phyloP scores from a whole-genome alignment of 2,113 vertebrate genomes.

The Saccopteryx bilineata region DNA sequence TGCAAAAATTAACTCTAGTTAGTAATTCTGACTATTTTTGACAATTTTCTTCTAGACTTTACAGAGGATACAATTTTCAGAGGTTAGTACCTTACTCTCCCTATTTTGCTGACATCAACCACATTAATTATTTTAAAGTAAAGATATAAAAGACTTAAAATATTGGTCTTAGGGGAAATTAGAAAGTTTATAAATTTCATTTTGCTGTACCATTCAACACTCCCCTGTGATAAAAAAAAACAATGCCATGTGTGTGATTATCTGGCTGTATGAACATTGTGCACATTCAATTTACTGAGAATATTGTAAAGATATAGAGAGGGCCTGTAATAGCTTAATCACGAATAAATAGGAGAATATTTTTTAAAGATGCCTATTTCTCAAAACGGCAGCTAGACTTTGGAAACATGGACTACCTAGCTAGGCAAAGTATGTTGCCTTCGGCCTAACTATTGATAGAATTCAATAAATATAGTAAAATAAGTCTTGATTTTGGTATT shows the following conservation, averaged over 20 bases:
- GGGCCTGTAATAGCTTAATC: neutral
- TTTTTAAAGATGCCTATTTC: slow-evolving; percentile 10
- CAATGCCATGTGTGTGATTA: neutral
- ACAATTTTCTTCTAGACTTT: neutral
- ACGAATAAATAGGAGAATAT: neutral
- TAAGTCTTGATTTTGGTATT: neutral
- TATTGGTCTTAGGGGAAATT: neutral
- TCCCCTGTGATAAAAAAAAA: neutral
- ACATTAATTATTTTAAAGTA: slow-evolving; percentile 1
- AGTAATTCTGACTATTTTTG: neutral
- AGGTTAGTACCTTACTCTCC: neutral
- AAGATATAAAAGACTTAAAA: neutral
- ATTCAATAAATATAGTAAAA: slow-evolving; percentile 21
- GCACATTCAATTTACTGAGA: slow-evolving; percentile 24
- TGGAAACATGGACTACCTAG: neutral
- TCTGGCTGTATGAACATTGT: neutral
- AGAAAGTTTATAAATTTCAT: slow-evolving; percentile 26
- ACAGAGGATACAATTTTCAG: neutral
- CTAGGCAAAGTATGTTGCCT: slow-evolving; percentile 7
- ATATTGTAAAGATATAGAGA: neutral
- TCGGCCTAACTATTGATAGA: neutral
- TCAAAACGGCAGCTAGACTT: neutral
- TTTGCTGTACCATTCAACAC: neutral
- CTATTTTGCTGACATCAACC: neutral
- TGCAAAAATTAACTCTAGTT: slow-evolving; percentile 11